These are phyloP conservation scores for Sigmodon hispidus DNA, from an alignment of 2,113 vertebrate genomes.

Conservation along the genomic window DNA sequence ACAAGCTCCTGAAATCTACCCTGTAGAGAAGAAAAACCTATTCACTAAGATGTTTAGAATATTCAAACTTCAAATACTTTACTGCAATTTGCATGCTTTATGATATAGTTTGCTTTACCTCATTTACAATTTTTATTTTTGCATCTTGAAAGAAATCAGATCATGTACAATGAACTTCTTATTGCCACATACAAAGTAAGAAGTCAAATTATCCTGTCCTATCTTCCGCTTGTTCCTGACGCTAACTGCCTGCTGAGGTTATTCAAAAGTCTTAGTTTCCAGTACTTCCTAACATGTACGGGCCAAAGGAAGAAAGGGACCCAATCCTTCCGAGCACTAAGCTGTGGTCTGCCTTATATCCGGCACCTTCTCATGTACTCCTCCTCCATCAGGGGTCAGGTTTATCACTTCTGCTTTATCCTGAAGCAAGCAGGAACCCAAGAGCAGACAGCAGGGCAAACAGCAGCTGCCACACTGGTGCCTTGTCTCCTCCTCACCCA, in stretches of 20 bases:
- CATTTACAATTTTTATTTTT: background rate
- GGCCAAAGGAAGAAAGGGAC: background rate
- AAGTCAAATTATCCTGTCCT: background rate
- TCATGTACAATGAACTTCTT: constrained; percentile 32
- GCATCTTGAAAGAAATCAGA: constrained; percentile 51
- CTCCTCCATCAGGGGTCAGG: background rate
- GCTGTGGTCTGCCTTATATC: rapidly evolving
- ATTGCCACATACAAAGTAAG: background rate
- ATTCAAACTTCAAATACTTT: background rate
- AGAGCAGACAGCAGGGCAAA: background rate
- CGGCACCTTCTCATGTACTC: background rate
- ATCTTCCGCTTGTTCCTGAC: background rate
- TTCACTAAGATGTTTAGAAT: background rate
- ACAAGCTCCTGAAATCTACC: background rate
- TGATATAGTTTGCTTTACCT: background rate
- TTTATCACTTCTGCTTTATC: background rate
- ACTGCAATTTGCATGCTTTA: constrained; percentile 17
- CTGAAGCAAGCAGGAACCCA: background rate
- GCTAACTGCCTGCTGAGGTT: background rate
- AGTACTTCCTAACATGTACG: background rate
- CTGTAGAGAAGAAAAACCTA: background rate
- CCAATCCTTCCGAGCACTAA: background rate
- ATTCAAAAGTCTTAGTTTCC: background rate
- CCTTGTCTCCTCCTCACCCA: rapidly evolving
- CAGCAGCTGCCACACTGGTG: rapidly evolving